Evolutionary conservation across 2,113 vertebrate genomes (phyloP).

Genomic region (Ibidorhyncha struthersii): DNA sequence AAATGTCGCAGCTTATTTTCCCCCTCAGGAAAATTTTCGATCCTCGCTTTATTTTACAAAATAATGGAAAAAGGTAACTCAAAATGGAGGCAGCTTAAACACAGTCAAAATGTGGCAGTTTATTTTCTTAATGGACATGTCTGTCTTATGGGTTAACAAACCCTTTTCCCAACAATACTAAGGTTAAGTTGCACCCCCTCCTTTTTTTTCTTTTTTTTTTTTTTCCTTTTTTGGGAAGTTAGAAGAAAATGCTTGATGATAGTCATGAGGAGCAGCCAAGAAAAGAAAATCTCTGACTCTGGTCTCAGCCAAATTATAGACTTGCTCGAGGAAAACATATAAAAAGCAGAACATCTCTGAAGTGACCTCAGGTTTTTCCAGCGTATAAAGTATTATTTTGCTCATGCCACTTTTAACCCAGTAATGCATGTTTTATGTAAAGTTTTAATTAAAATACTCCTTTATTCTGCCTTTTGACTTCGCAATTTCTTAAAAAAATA

Average conservation of each 20-base stretch:
- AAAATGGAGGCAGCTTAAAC: not conserved
- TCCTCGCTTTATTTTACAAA: not conserved
- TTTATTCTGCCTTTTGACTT: not conserved
- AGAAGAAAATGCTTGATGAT: not conserved
- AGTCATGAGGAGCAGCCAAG: not conserved
- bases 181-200: not conserved
- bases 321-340: not conserved
- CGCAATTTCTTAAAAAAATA: not conserved
- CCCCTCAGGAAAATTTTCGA: not conserved
- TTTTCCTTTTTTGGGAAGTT: not conserved
- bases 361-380: not conserved
- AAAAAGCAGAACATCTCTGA: not conserved
- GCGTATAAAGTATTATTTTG: not conserved
- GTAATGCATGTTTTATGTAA: not conserved
- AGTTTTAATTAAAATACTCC: not conserved
- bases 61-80: not conserved
- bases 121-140: not conserved
- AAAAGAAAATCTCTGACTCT: constrained; percentile 14
- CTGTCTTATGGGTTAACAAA: not conserved
- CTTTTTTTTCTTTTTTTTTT: not conserved
- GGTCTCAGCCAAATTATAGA: constrained; percentile 44
- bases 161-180: not conserved
- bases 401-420: not conserved
- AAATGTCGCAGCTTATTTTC: not conserved
- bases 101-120: not conserved